Evolutionary conservation across 2,113 vertebrate genomes (phyloP).

Genomic region (Rhea americana): DNA sequence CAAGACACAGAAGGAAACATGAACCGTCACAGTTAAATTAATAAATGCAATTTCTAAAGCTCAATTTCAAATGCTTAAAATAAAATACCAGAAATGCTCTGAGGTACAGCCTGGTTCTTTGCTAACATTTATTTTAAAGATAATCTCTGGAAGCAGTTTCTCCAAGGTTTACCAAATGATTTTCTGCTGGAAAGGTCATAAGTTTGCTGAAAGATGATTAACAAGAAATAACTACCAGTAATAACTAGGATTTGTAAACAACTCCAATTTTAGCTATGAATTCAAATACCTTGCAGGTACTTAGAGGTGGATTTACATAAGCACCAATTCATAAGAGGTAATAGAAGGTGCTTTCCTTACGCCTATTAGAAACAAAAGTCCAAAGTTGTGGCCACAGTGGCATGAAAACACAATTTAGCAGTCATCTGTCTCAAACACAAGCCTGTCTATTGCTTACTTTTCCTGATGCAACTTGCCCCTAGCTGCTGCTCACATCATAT

Average conservation of each 20-base stretch:
- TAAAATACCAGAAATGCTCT: neutral
- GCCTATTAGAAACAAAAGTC: neutral
- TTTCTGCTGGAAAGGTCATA: neutral
- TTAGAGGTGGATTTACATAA: neutral
- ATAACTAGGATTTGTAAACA: neutral
- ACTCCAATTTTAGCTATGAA: neutral
- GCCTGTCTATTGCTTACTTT: neutral
- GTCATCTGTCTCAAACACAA: neutral
- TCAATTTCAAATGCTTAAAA: neutral
- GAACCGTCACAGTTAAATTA: constrained; percentile 4
- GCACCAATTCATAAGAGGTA: neutral
- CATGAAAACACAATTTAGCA: neutral
- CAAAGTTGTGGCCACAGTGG: neutral
- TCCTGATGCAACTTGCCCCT: neutral
- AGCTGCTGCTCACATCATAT: neutral
- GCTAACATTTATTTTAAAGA: constrained; percentile 15
- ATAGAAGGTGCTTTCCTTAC: accelerated
- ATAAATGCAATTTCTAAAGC: constrained; percentile 19
- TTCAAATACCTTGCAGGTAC: neutral
- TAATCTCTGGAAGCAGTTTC: neutral
- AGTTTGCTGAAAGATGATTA: neutral
- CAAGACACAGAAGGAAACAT: neutral
- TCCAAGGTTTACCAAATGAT: neutral
- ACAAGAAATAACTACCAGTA: neutral
- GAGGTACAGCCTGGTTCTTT: neutral